These are phyloP conservation scores for Cottus gobio DNA, from an alignment of 2,113 vertebrate species.

Conservation along the genomic window DNA sequence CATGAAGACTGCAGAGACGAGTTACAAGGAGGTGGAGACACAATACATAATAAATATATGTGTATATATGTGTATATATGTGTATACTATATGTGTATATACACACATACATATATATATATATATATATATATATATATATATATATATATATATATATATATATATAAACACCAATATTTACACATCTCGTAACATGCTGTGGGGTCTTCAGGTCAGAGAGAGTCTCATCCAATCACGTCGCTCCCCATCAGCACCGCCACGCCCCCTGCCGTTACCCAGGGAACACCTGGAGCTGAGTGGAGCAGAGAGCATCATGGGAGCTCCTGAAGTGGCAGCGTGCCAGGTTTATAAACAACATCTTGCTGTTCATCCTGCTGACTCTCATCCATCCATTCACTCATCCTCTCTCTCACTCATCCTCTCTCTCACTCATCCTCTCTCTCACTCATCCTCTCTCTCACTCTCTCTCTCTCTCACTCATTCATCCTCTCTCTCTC, in stretches of 20 bases:
- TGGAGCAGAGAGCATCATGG: conserved; percentile 56
- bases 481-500: background rate
- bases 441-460: background rate
- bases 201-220: conserved; percentile 59
- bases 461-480: background rate
- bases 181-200: background rate
- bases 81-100: too few relatives aligned
- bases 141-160: too few relatives aligned
- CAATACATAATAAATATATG: background rate
- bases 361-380: too few relatives aligned
- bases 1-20: conserved; percentile 60
- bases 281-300: conserved; percentile 37
- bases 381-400: too few relatives aligned
- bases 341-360: conserved; percentile 52
- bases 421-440: too few relatives aligned
- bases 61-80: too few relatives aligned
- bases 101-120: too few relatives aligned
- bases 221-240: conserved; percentile 60
- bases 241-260: conserved; percentile 4
- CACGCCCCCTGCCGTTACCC: conserved; percentile 44
- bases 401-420: too few relatives aligned
- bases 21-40: conserved; percentile 50
- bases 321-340: conserved; percentile 48
- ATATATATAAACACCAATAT: too few relatives aligned
- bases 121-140: too few relatives aligned